Conservation (phyloP, 2,113 vertebrate species). For the Leucosticte australis region DNA sequence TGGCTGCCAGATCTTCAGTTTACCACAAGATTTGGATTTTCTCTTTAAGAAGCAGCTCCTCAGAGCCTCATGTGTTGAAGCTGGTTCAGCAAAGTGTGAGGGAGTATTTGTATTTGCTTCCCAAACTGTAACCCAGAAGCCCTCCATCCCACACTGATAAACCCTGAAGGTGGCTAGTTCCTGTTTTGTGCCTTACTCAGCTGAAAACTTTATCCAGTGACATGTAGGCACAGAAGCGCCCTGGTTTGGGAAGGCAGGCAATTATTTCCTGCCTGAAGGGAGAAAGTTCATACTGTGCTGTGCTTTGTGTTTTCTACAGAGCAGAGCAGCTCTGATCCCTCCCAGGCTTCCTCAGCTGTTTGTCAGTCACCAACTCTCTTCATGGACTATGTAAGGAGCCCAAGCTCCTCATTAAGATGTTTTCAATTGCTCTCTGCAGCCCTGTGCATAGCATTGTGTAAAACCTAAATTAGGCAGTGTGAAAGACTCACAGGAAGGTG, state of each 20-base stretch:
- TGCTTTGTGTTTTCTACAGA: constrained; percentile 30
- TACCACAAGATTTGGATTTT: background rate
- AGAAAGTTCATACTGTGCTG: constrained; percentile 38
- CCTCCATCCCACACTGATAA: background rate
- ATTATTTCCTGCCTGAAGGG: constrained; percentile 68
- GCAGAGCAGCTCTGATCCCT: constrained; percentile 19
- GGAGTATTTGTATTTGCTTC: background rate
- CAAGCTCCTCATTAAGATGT: constrained; percentile 52
- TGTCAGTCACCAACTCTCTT: constrained; percentile 52
- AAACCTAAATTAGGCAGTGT: background rate
- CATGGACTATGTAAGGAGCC: background rate
- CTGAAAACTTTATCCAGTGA: constrained; percentile 10
- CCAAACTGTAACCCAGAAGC: background rate
- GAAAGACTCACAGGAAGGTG: background rate
- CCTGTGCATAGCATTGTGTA: background rate
- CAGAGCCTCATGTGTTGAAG: background rate
- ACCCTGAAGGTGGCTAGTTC: background rate
- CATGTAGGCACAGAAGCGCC: background rate
- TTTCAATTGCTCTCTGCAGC: constrained; percentile 35
- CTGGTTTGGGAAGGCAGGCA: constrained; percentile 53
- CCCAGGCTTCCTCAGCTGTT: constrained; percentile 49
- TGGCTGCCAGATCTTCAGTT: background rate
- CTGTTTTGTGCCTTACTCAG: background rate
- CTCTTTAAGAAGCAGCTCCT: background rate
- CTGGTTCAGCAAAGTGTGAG: background rate